Evolutionary conservation across 2,888 invertebrate genomes (phyloP).

Genomic region (Pseudococcus jackbeardsleyi): DNA sequence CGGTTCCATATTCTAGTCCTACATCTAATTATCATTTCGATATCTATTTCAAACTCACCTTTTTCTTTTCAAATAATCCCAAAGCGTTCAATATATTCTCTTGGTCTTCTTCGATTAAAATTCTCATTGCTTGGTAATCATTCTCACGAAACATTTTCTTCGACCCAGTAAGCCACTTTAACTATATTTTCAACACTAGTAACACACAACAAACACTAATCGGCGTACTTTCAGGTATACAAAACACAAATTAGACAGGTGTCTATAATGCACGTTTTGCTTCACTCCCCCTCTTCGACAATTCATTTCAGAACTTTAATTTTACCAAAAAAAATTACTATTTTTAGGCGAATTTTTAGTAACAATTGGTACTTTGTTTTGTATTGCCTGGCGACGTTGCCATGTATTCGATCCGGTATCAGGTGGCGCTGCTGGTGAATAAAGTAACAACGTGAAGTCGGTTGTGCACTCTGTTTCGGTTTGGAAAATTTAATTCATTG

Average conservation of each 20-base stretch:
- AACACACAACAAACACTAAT: slow-evolving; percentile 29
- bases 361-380: not conserved
- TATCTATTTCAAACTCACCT: not conserved
- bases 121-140: slow-evolving; percentile 32
- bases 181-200: not conserved
- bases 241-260: slow-evolving; percentile 45
- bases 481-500: not conserved
- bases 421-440: not conserved
- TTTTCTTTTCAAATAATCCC: slow-evolving; percentile 48
- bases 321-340: not conserved
- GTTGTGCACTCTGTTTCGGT: slow-evolving; percentile 9
- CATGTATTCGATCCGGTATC: not conserved
- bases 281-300: slow-evolving; percentile 48
- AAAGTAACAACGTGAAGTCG: not conserved
- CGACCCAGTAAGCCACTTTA: not conserved
- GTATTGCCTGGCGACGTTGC: not conserved
- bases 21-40: not conserved
- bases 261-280: slow-evolving; percentile 49
- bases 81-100: slow-evolving; percentile 37
- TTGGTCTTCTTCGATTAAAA: slow-evolving; percentile 30
- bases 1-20: not conserved
- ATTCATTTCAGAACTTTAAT: slow-evolving; percentile 29
- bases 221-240: slow-evolving; percentile 5
- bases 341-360: not conserved
- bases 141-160: not conserved